phyloP scores from a whole-genome alignment of 2,113 vertebrate genomes.

The Lagopus muta region DNA sequence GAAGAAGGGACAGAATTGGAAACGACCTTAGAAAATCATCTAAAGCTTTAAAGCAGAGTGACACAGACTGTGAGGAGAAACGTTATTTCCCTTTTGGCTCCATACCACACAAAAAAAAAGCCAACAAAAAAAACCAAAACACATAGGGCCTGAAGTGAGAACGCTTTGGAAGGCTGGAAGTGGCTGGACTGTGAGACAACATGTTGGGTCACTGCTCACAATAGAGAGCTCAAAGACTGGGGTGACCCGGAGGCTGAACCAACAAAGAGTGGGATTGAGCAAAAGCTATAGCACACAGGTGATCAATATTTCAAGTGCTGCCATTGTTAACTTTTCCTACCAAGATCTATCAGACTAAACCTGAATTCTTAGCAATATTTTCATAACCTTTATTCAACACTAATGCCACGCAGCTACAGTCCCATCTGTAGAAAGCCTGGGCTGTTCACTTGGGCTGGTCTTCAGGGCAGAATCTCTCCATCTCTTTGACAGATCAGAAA shows the following conservation, averaged over 20 bases:
- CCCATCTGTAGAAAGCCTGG: neutral
- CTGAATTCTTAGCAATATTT: neutral
- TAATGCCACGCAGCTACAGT: neutral
- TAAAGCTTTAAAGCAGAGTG: neutral
- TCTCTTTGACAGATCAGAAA: neutral
- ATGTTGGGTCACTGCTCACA: neutral
- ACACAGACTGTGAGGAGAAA: neutral
- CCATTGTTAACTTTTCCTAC: neutral
- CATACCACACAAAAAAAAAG: too few relatives aligned
- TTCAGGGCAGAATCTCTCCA: neutral
- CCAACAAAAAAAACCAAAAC: too few relatives aligned
- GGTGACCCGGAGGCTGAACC: neutral
- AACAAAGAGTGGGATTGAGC: fast-evolving
- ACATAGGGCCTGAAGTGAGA: neutral
- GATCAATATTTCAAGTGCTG: neutral
- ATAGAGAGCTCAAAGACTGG: neutral
- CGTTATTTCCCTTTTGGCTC: neutral
- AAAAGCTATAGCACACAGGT: fast-evolving
- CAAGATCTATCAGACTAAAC: neutral
- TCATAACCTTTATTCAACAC: neutral
- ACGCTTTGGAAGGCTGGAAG: neutral
- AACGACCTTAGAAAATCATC: neutral
- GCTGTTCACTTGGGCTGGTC: neutral
- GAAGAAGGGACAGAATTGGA: neutral
- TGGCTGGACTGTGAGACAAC: neutral